Percentiles rank a stretch among this genome's conserved stretches.
Conservation (phyloP, 1,140 invertebrate genomes). For the Charaxes varanes region DNA sequence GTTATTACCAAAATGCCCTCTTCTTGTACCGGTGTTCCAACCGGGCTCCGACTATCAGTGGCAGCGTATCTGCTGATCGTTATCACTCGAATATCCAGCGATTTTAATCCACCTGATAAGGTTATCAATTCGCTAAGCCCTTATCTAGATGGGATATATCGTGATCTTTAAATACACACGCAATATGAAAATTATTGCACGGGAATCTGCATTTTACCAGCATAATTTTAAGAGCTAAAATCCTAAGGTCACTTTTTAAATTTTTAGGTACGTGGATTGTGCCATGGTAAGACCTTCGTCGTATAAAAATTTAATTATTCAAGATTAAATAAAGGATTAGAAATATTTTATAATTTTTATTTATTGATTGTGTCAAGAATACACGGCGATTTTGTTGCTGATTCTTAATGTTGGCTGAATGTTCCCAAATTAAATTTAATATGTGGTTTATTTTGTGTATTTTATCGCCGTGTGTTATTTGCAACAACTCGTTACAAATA, state of each 20-base stretch:
- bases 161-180: neutral
- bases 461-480: too few relatives aligned
- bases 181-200: neutral
- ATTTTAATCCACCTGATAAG: constrained; percentile 54
- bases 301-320: constrained; percentile 7
- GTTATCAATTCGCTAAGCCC: constrained; percentile 29
- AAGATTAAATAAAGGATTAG: constrained; percentile 7
- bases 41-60: too few relatives aligned
- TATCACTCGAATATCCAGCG: constrained; percentile 39
- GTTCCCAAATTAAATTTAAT: too few relatives aligned
- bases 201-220: neutral
- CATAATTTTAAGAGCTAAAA: neutral
- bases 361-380: too few relatives aligned
- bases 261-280: neutral
- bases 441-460: too few relatives aligned
- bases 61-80: constrained; percentile 38
- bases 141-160: constrained; percentile 26
- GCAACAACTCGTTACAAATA: too few relatives aligned
- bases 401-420: too few relatives aligned
- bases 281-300: constrained; percentile 1
- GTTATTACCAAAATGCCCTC: too few relatives aligned
- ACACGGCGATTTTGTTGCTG: too few relatives aligned
- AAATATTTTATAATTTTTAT: too few relatives aligned
- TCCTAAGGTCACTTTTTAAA: neutral
- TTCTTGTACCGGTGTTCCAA: too few relatives aligned